Base-by-base conservation (phyloP, 2,797 vertebrate species). In the Pagetopsis macropterus region DNA sequence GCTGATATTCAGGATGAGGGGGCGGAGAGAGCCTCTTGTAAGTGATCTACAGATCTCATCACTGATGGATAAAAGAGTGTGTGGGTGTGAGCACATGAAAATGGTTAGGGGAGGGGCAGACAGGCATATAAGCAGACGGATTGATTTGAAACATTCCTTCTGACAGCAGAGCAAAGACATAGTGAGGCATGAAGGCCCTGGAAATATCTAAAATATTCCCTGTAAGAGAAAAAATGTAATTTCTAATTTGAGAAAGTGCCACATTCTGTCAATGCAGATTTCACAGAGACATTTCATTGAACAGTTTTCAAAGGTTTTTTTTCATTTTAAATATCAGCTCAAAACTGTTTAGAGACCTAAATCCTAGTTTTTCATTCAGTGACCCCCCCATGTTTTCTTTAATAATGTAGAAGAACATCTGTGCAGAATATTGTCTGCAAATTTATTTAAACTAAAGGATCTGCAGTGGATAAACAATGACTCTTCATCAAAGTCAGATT, bases 41-140 rank as follows among this genome's bases (percentile, higher is more conserved):
- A 73, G 79, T 81, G 83, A 89, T 91, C 83, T 86, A 82, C 50
- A 55, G 52, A 83, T 86, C 87, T 81, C 80, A 71, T 73, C 31
- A 44, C 62, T 78, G 87, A 70, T 82, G 77, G 66, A n/a, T 37
- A 73, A 78, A 79, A 81, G 76, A 78, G 84, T 64, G 85, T 59
- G 89, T 88, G 80, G 84, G 83, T 59, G 88, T 76, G 77, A 81
- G 78, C 56, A 68, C 78, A 89, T 81, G 76, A 82, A 89, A 87
- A 88, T 79, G 82, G 45, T 44, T 79, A 40, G 48, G 78, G 79
- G 75, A 77, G 79, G 79, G 75, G 55, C 45, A 46, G 62, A 62
- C 11, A 64, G 66, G 59, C 72, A 76, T 70, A 76, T 37, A 61
- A 83, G 69, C 51, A 67, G 78, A 63, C 69, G 76, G 71, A 85